Conservation (phyloP, 2,888 invertebrate genomes). For the Baccha elongata region DNA sequence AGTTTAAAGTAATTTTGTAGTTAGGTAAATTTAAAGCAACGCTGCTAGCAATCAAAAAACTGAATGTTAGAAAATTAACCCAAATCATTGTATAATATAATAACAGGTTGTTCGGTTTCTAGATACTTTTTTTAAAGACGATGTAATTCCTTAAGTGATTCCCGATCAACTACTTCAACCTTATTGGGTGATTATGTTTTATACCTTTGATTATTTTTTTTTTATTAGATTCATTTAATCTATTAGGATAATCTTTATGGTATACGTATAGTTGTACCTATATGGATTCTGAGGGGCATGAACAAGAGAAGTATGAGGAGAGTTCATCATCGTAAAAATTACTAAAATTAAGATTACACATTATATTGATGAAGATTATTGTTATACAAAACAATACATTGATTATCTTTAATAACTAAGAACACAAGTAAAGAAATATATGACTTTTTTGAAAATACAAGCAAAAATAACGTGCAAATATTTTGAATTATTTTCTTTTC, state of each 20-base stretch:
- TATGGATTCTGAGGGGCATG: neutral
- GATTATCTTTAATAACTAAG: neutral
- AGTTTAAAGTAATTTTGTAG: constrained; percentile 4
- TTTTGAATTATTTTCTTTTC: too few species aligned
- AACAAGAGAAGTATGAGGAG: neutral
- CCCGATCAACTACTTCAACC: constrained; percentile 17
- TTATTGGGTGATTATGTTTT: constrained; percentile 13
- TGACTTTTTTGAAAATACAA: too few species aligned
- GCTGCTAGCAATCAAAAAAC: constrained; percentile 55
- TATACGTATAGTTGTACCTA: neutral
- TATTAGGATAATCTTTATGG: constrained; percentile 42
- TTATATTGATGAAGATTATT: constrained; percentile 16
- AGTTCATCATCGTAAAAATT: constrained; percentile 3
- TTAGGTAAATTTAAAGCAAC: constrained; percentile 75
- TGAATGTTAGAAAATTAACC: constrained; percentile 60
- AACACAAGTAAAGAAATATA: neutral
- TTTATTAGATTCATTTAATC: constrained; percentile 13
- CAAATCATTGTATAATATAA: too few species aligned
- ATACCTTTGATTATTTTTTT: constrained; percentile 21
- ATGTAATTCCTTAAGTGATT: neutral
- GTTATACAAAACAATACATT: neutral
- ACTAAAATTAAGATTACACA: constrained; percentile 18
- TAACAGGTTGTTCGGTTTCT: neutral
- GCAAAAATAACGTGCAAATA: too few species aligned
- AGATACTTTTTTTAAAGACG: neutral